These are phyloP conservation scores for Anabas testudineus DNA, from an alignment of 2,797 vertebrate species.

Conservation along the genomic window DNA sequence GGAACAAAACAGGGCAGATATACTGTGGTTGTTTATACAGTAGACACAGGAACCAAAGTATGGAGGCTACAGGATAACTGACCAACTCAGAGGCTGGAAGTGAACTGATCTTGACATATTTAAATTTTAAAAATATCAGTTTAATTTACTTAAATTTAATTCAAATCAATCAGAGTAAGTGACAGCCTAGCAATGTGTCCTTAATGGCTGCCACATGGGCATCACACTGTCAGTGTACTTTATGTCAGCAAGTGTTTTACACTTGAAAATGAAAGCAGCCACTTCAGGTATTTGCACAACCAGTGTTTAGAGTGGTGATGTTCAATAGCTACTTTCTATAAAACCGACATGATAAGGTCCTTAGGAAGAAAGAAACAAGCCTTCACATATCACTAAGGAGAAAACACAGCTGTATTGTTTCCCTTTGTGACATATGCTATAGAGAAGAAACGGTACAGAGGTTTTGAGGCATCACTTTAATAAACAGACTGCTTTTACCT, in stretches of 20 bases:
- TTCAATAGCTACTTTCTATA: conserved; percentile 1
- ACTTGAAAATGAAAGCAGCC: conserved; percentile 16
- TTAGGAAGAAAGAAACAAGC: not conserved
- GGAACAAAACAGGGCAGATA: conserved; percentile 10
- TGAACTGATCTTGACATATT: conserved; percentile 16
- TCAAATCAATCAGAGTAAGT: conserved; percentile 10
- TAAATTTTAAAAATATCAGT: conserved; percentile 26
- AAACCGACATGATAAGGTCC: not conserved
- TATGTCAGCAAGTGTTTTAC: not conserved
- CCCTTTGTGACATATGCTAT: not conserved
- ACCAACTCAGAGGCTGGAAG: not conserved
- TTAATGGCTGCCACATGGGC: conserved; percentile 1
- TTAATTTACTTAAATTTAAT: conserved; percentile 30
- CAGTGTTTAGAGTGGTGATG: not conserved
- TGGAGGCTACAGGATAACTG: conserved; percentile 30
- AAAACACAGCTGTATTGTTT: conserved; percentile 3
- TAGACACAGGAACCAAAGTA: conserved; percentile 7
- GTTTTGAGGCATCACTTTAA: conserved; percentile 2
- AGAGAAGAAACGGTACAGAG: not conserved
- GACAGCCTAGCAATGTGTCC: conserved; percentile 1
- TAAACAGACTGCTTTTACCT: not conserved
- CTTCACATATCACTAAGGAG: not conserved
- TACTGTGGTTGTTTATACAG: conserved; percentile 5
- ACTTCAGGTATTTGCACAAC: not conserved
- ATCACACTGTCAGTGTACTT: not conserved